phyloP scores from a whole-genome alignment of 2,888 invertebrate genomes.

The Drosophila prostipennis region DNA sequence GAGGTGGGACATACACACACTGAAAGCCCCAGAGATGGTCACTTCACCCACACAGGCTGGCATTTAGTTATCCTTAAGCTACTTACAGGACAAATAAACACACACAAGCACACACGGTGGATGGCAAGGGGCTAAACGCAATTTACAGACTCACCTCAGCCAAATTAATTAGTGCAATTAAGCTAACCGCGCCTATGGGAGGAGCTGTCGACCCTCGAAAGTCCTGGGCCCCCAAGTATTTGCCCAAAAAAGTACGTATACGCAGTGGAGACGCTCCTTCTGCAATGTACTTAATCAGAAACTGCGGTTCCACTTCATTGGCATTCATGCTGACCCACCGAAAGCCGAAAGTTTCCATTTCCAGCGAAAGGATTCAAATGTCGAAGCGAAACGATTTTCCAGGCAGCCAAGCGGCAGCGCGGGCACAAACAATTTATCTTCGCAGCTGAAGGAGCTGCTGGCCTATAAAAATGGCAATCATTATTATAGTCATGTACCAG shows the following conservation, averaged over 20 bases:
- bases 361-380: conserved; percentile 39
- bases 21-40: conserved; percentile 40
- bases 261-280: conserved; percentile 1
- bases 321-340: conserved; percentile 26
- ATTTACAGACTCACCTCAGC: conserved; percentile 62
- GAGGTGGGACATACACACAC: conserved; percentile 11
- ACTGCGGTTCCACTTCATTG: conserved; percentile 31
- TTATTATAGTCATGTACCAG: conserved; percentile 77
- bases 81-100: conserved; percentile 20
- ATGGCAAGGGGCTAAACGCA: conserved; percentile 16
- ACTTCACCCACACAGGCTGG: conserved; percentile 16
- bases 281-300: conserved; percentile 8
- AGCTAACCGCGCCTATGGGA: conserved; percentile 39
- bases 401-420: conserved; percentile 29
- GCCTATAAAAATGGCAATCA: conserved; percentile 72
- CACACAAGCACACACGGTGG: neutral
- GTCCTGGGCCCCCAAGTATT: conserved; percentile 7
- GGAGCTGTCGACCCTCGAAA: conserved; percentile 15
- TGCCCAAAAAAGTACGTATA: conserved; percentile 38
- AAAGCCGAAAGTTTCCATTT: conserved; percentile 24
- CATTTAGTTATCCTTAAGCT: conserved; percentile 26
- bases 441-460: conserved; percentile 28
- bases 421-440: conserved; percentile 60
- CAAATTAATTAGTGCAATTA: conserved; percentile 74
- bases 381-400: conserved; percentile 41